phyloP scores from a whole-genome alignment of 2,113 vertebrate genomes.

The Pogonocichla stellata region DNA sequence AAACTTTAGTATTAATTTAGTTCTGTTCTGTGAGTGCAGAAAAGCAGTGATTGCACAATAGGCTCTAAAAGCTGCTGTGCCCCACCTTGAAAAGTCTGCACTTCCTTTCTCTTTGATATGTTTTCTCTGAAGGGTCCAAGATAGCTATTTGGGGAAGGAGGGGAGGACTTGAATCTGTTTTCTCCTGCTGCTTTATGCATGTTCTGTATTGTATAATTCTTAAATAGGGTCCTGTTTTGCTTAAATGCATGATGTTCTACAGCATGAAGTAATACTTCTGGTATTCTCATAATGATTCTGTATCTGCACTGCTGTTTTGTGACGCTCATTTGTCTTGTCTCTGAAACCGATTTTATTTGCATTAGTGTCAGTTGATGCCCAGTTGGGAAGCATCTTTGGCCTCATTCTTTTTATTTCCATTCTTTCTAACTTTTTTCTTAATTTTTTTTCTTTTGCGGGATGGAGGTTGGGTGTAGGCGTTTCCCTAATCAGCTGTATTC shows the following conservation, averaged over 20 bases:
- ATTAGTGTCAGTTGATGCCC: slow-evolving; percentile 1
- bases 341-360: not conserved
- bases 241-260: not conserved
- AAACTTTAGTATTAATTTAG: not conserved
- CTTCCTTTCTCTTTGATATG: not conserved
- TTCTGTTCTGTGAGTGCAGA: not conserved
- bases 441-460: slow-evolving; percentile 6
- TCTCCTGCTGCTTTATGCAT: not conserved
- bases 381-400: not conserved
- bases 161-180: not conserved
- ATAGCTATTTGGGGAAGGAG: not conserved
- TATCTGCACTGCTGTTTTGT: slow-evolving; percentile 4
- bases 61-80: not conserved
- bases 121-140: not conserved
- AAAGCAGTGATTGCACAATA: not conserved
- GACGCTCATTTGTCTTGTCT: not conserved
- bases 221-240: not conserved
- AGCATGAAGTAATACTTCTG: slow-evolving; percentile 18
- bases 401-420: slow-evolving; percentile 1
- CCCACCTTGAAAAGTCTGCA: not conserved
- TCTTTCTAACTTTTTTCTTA: not conserved
- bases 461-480: slow-evolving; percentile 58
- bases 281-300: not conserved
- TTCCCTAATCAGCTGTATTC: slow-evolving; percentile 70
- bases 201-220: not conserved